phyloP scores from a whole-genome alignment of 2,797 vertebrate genomes.

The Anisognathus igniventris region DNA sequence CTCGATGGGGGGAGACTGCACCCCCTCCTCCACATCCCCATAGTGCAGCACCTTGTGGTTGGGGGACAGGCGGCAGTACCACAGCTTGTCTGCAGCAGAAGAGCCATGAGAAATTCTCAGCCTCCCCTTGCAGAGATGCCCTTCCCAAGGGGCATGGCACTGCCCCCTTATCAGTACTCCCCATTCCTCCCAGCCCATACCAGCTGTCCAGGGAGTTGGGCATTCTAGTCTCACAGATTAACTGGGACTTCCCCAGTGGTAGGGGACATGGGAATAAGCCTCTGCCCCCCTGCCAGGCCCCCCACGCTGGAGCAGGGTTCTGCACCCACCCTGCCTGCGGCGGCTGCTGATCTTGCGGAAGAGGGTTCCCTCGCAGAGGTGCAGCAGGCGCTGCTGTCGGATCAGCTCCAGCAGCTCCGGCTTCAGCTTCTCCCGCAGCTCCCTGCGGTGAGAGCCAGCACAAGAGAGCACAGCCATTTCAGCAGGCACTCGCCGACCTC shows the following conservation, averaged over 20 bases:
- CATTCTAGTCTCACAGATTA: background rate
- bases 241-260: rapidly evolving
- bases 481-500: rapidly evolving
- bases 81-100: slow-evolving; percentile 86
- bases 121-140: background rate
- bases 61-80: slow-evolving; percentile 95
- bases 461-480: background rate
- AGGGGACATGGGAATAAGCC: background rate
- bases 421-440: slow-evolving; percentile 90
- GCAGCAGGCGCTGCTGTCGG: slow-evolving; percentile 91
- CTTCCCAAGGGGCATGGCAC: background rate
- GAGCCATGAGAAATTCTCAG: background rate
- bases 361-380: slow-evolving; percentile 90
- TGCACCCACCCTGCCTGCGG: slow-evolving; percentile 85
- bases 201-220: background rate
- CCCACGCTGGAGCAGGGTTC: background rate
- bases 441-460: slow-evolving; percentile 68
- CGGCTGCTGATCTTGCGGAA: slow-evolving; percentile 96
- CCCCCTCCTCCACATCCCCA: slow-evolving; percentile 87
- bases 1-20: slow-evolving; percentile 81
- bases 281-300: rapidly evolving
- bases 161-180: background rate
- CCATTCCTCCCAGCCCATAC: background rate
- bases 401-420: slow-evolving; percentile 91
- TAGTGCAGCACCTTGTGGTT: slow-evolving; percentile 98